These are phyloP conservation scores for Sebastes variabilis DNA, from an alignment of 2,797 vertebrate genomes.

Conservation along the genomic window DNA sequence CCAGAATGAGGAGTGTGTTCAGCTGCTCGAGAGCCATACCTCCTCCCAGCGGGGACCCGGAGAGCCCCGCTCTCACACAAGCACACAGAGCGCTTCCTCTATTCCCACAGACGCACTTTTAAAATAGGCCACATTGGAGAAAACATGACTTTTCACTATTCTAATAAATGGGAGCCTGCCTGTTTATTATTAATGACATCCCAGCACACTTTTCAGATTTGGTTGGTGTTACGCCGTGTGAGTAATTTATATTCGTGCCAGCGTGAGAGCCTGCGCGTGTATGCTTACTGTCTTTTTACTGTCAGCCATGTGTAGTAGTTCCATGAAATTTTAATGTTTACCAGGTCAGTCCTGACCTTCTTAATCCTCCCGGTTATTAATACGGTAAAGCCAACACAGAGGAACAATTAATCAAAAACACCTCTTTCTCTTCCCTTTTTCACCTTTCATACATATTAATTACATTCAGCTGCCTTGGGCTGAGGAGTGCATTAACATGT, in stretches of 20 bases:
- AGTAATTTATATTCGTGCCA: conserved; percentile 83
- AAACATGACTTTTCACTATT: conserved; percentile 85
- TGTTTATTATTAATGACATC: conserved; percentile 84
- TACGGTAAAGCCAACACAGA: conserved; percentile 75
- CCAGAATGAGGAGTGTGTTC: conserved; percentile 64
- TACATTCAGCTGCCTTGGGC: conserved; percentile 70
- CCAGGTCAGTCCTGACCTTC: conserved; percentile 83
- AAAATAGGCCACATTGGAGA: conserved; percentile 84
- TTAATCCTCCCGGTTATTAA: conserved; percentile 83
- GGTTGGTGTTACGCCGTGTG: conserved; percentile 76
- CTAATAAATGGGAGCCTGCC: conserved; percentile 83
- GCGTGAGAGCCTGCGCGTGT: conserved; percentile 66
- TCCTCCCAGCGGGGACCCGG: conserved; percentile 68
- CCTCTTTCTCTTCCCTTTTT: conserved; percentile 67
- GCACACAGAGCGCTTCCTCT: conserved; percentile 48
- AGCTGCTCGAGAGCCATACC: conserved; percentile 55
- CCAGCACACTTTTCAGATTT: conserved; percentile 80
- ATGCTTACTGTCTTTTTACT: conserved; percentile 83
- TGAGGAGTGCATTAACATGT: conserved; percentile 74
- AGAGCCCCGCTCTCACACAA: conserved; percentile 57
- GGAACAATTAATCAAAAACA: conserved; percentile 80
- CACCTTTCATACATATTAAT: conserved; percentile 82
- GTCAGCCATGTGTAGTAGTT: conserved; percentile 76
- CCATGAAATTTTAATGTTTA: conserved; percentile 83
- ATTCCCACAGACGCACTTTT: conserved; percentile 74